These are phyloP conservation scores for Salticus scenicus DNA, from an alignment of 2,888 invertebrate species.

Conservation along the genomic window DNA sequence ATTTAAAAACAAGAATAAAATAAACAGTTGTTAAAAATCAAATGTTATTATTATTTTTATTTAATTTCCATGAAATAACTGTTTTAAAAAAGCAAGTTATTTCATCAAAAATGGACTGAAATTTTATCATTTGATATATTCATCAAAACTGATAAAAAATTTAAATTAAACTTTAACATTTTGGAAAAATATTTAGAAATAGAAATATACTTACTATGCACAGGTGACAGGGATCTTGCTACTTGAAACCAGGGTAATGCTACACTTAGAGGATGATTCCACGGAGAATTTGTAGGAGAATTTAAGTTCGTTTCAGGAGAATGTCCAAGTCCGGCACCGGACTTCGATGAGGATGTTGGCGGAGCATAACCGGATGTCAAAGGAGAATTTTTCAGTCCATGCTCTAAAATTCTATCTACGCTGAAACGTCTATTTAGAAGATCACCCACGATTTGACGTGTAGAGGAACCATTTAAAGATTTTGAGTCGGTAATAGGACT, in stretches of 20 bases:
- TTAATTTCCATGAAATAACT: too few species aligned
- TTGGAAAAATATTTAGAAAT: too few species aligned
- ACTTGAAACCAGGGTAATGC: constrained; percentile 64
- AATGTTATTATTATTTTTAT: too few species aligned
- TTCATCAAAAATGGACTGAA: too few species aligned
- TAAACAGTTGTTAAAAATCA: too few species aligned
- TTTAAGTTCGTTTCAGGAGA: constrained; percentile 34
- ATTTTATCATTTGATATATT: too few species aligned
- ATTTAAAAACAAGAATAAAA: too few species aligned
- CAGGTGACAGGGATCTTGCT: constrained; percentile 48
- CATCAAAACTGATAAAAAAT: too few species aligned
- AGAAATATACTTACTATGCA: constrained; percentile 52
- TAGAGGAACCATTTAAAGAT: constrained; percentile 31
- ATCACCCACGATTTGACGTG: constrained; percentile 24
- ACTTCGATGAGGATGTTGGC: constrained; percentile 24
- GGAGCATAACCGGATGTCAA: constrained; percentile 19
- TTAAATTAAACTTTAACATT: too few species aligned
- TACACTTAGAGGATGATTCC: constrained; percentile 46
- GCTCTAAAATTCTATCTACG: constrained; percentile 50
- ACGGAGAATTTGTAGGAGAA: constrained; percentile 16
- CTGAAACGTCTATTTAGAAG: constrained; percentile 32
- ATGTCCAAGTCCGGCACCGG: not conserved
- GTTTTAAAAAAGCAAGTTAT: too few species aligned
- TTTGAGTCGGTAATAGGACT: constrained; percentile 22
- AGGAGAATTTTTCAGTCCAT: constrained; percentile 24